These are phyloP conservation scores for Liopterus haemorrhoidalis DNA, from an alignment of 2,888 invertebrate genomes.

Conservation along the genomic window DNA sequence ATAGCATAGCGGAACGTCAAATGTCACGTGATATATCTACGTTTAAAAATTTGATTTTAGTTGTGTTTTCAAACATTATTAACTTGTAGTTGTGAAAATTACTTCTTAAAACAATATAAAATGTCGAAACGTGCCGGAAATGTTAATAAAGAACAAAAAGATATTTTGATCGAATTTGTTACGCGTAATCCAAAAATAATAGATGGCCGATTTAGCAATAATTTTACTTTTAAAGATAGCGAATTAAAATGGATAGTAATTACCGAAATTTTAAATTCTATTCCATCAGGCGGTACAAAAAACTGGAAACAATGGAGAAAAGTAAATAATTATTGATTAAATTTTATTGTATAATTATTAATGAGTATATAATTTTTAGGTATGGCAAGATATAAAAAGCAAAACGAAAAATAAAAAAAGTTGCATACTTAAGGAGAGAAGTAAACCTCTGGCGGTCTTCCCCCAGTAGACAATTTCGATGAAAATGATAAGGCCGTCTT, in stretches of 20 bases:
- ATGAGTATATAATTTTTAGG: background rate
- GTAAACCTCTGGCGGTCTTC: slow-evolving; percentile 8
- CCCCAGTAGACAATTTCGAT: background rate
- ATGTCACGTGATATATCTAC: no score
- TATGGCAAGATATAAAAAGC: slow-evolving; percentile 8
- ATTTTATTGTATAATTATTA: background rate
- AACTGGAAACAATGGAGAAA: slow-evolving; percentile 7
- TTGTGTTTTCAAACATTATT: no score
- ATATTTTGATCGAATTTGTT: background rate
- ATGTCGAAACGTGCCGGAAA: background rate
- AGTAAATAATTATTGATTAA: background rate
- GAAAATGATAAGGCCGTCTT: background rate
- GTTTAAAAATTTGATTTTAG: no score
- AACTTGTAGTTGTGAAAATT: no score
- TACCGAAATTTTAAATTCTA: background rate
- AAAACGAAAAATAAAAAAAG: slow-evolving; percentile 8
- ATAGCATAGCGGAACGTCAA: no score
- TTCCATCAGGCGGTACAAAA: background rate
- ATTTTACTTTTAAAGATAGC: background rate
- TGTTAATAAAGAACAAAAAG: background rate
- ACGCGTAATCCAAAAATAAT: background rate
- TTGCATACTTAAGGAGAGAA: background rate
- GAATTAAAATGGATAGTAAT: background rate
- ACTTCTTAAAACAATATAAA: no score
- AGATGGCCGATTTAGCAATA: background rate